Evolutionary conservation across 2,113 vertebrate genomes (phyloP).

Genomic region (Caranx ignobilis): DNA sequence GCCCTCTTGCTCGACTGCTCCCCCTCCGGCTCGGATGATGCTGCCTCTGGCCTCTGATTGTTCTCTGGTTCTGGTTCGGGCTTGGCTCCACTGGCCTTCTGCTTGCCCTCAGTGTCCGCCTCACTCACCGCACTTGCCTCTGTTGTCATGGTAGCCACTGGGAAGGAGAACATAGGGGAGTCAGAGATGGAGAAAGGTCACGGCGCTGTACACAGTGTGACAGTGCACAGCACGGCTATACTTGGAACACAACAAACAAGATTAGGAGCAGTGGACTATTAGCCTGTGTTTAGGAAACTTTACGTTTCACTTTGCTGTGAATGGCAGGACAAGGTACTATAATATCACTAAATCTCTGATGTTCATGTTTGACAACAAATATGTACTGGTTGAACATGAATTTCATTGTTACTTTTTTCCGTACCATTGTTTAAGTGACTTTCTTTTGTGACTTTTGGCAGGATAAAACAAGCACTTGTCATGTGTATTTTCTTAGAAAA

Average conservation of each 20-base stretch:
- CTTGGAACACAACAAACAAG: constrained; percentile 55
- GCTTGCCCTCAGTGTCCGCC: constrained; percentile 80
- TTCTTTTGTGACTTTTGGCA: neutral
- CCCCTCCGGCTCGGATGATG: constrained; percentile 47
- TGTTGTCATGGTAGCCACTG: constrained; percentile 95
- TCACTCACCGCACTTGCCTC: constrained; percentile 87
- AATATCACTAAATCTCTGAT: no score
- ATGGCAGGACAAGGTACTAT: neutral
- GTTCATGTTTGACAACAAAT: neutral
- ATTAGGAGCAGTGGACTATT: constrained; percentile 39
- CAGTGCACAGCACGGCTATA: constrained; percentile 11
- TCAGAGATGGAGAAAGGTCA: constrained; percentile 72
- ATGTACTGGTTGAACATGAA: neutral
- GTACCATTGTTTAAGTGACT: neutral
- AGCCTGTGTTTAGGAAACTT: constrained; percentile 34
- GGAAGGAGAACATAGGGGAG: constrained; percentile 65
- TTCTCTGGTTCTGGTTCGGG: constrained; percentile 67
- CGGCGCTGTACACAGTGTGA: constrained; percentile 23
- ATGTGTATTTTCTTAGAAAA: no score
- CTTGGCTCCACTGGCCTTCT: constrained; percentile 65
- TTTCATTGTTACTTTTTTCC: neutral
- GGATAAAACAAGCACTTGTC: neutral
- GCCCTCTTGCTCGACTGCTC: constrained; percentile 66
- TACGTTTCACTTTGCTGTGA: constrained; percentile 14
- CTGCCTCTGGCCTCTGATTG: constrained; percentile 62